Conservation (phyloP, 2,888 invertebrate species). For the Aquatica leii region DNA sequence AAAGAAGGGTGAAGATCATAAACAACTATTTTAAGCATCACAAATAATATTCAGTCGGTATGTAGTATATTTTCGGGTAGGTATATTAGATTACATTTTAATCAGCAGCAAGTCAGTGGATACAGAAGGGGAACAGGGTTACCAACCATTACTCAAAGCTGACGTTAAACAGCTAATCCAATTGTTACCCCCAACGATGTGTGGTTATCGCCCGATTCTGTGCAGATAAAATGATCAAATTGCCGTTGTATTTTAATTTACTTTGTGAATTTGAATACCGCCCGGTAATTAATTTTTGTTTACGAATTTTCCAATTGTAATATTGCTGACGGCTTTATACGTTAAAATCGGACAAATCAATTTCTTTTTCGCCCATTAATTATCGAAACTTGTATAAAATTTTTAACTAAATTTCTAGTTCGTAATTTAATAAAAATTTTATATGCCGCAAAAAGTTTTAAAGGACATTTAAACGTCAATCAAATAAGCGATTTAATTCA, state of each 20-base stretch:
- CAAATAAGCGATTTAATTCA: constrained; percentile 2
- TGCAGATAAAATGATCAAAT: constrained; percentile 40
- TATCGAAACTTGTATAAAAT: background rate
- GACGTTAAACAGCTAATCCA: constrained; percentile 63
- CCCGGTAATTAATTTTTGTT: constrained; percentile 13
- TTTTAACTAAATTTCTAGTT: too few relatives aligned
- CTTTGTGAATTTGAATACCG: constrained; percentile 18
- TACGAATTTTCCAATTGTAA: background rate
- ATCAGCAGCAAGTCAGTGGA: constrained; percentile 58
- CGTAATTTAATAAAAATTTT: background rate
- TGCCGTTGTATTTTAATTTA: constrained; percentile 41
- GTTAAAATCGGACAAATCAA: constrained; percentile 1
- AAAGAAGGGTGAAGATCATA: constrained; percentile 12
- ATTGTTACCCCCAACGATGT: constrained; percentile 62
- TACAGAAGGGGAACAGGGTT: constrained; percentile 52
- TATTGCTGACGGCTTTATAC: background rate
- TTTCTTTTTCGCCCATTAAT: constrained; percentile 1
- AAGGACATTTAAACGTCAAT: background rate
- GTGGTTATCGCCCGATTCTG: constrained; percentile 59
- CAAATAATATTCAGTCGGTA: constrained; percentile 35
- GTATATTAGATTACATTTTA: constrained; percentile 65
- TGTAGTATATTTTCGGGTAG: constrained; percentile 58
- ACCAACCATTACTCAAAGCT: constrained; percentile 63
- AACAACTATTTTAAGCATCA: constrained; percentile 31
- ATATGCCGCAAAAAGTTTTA: background rate